Evolutionary conservation across 64 coral and sea anemone genomes (phyloP).

Genomic region (Pachyseris speciosa): DNA sequence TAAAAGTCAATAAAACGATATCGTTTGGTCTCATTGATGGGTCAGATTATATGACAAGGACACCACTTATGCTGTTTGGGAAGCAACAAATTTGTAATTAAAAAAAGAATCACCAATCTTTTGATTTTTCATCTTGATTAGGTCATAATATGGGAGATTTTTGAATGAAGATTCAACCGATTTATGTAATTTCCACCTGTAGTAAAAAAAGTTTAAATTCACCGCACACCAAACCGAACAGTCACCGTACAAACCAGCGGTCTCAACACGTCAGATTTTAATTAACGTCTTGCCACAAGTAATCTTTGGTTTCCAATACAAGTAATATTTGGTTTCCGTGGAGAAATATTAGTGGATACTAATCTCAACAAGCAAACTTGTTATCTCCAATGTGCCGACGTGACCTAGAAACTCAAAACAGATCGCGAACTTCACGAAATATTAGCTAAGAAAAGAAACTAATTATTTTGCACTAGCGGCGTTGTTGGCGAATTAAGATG

Average conservation of each 20-base stretch:
- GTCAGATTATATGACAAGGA: no score
- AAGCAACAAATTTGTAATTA: neutral
- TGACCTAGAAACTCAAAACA: neutral
- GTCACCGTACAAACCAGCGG: neutral
- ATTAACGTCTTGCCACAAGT: slow-evolving; percentile 10
- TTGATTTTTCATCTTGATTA: neutral
- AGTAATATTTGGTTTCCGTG: neutral
- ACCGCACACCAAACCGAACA: neutral
- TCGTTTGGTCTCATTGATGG: no score
- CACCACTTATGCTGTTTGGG: no score
- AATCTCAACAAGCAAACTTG: neutral
- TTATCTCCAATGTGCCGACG: neutral
- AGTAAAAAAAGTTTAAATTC: neutral
- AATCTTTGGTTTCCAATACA: no score
- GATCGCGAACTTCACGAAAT: neutral
- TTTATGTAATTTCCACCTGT: neutral
- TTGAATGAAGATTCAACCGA: no score
- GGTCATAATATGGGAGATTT: no score
- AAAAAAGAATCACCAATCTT: neutral
- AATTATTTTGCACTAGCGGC: neutral
- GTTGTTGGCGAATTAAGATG: slow-evolving; percentile 16
- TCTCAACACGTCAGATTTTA: neutral
- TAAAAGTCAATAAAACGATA: neutral
- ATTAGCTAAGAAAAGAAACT: neutral
- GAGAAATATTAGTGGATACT: neutral